Evolutionary conservation across 2,797 vertebrate species (phyloP), one percentile per base, ranked within the genome.

Genomic region (Sylvilagus floridanus): DNA sequence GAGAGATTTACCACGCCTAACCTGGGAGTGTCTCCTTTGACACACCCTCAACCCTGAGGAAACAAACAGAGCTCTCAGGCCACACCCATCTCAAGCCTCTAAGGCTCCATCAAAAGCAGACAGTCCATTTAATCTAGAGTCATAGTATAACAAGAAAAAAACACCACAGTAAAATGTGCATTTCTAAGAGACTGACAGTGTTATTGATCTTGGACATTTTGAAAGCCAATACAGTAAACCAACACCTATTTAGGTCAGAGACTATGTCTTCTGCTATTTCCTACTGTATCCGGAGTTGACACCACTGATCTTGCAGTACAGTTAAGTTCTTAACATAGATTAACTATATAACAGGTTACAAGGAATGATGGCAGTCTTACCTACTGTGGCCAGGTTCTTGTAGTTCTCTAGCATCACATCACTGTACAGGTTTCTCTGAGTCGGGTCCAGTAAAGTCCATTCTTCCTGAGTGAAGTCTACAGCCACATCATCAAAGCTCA

Each of bases 321-420:
- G 19, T 21, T 63, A 57, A 47, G 35, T 60, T 47, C 5, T 30
- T 47, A 32, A 13, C 12, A 30, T 32, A 26, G 28, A 35, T 42
- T 47, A 65, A 30, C 9, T 62, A 10, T 37, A 50, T 5, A 26
- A 8, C 19, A 52, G 37, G 19, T 24, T 8, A 50, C 14, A 35
- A 52, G 50, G 30, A 42, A 42, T 24, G 13, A 50, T 1, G 2
- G 65, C n/a, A 22, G 52, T 21, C 93, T 90, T 79, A 94, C 93
- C 93, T 42, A 94, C 75, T 28, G 68, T 32, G 28, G 82, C n/a
- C 93, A 94, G 14, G 60, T 94, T 94, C 76, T 94, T 81, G 0
- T 85, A 94, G 82, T 86, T 94, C 50, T 94, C 93, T 42, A 94
- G 82, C 93, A 94, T 90, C 47, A 94, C 93, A n/a, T 94, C 93